Percentiles rank a stretch among this genome's conserved stretches.
Evolutionary conservation across 1,140 invertebrate genomes (phyloP).

Genomic region (Procambarus virginalis): DNA sequence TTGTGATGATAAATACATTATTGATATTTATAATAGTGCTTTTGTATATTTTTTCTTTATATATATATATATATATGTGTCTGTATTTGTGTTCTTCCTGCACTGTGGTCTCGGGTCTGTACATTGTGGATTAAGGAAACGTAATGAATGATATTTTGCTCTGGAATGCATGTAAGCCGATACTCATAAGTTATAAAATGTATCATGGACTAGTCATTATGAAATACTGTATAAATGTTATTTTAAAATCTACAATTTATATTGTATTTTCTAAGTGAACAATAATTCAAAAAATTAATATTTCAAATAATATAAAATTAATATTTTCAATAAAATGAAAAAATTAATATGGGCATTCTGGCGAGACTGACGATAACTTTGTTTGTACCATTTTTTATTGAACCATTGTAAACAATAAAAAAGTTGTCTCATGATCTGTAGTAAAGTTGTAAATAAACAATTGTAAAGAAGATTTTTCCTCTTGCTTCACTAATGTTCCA

Average conservation of each 20-base stretch:
- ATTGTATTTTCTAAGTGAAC: neutral
- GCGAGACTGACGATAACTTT: neutral
- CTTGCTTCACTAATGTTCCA: neutral
- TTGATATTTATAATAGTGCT: neutral
- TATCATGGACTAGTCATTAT: too few species aligned
- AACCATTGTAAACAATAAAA: neutral
- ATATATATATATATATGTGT: neutral
- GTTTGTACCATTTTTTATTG: neutral
- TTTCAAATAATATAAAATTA: neutral
- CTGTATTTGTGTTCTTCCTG: neutral
- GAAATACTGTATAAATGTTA: too few species aligned
- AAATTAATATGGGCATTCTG: neutral
- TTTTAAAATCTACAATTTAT: neutral
- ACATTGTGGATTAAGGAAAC: neutral
- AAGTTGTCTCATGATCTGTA: neutral
- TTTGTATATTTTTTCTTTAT: neutral
- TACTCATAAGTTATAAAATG: too few species aligned
- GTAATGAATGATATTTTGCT: neutral
- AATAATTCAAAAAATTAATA: neutral
- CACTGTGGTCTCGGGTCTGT: neutral
- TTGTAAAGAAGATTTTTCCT: neutral
- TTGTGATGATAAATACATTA: neutral
- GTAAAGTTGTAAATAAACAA: neutral
- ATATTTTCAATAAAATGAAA: neutral
- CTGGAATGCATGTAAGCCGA: neutral